These are phyloP conservation scores for Rhyzopertha dominica DNA, from an alignment of 1,140 invertebrate genomes.

Conservation along the genomic window DNA sequence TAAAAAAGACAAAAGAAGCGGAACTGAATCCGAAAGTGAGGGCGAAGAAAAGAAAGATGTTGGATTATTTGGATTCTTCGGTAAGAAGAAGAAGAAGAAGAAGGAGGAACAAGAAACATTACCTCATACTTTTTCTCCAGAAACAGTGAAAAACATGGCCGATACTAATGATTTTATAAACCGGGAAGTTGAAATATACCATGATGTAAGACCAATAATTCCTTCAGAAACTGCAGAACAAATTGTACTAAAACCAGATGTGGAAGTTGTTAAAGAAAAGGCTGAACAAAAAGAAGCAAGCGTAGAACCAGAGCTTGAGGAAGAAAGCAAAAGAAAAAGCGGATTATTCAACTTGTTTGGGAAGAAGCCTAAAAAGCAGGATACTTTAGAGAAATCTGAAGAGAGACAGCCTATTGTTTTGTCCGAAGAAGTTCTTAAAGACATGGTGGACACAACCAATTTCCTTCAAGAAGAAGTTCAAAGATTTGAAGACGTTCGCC, in stretches of 20 bases:
- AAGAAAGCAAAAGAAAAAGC: slow-evolving; percentile 2
- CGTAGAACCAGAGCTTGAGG: slow-evolving; percentile 5
- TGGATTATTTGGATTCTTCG: slow-evolving; percentile 22
- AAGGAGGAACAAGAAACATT: slow-evolving; percentile 16
- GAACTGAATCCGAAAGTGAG: slow-evolving; percentile 3
- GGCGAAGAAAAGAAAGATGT: slow-evolving; percentile 16
- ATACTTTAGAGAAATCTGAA: slow-evolving; percentile 4
- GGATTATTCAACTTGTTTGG: slow-evolving; percentile 14
- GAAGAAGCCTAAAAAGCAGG: slow-evolving; percentile 11
- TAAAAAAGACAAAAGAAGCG: slow-evolving; percentile 4
- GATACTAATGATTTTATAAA: slow-evolving; percentile 18
- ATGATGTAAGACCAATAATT: slow-evolving; percentile 18
- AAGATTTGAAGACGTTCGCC: too few relatives aligned
- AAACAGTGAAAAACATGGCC: slow-evolving; percentile 17
- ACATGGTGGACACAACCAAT: too few relatives aligned
- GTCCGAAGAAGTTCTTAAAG: slow-evolving; percentile 4
- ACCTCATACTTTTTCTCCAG: background rate
- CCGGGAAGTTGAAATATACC: slow-evolving; percentile 16
- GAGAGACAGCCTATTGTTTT: slow-evolving; percentile 2
- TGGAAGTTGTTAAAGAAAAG: slow-evolving; percentile 9
- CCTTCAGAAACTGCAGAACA: slow-evolving; percentile 7
- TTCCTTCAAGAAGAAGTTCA: too few relatives aligned
- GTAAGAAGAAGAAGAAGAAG: slow-evolving; percentile 26
- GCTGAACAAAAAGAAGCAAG: slow-evolving; percentile 12
- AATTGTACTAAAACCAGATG: slow-evolving; percentile 5